Conservation (phyloP, 2,888 invertebrate genomes). For the Cosmia pyralina region DNA sequence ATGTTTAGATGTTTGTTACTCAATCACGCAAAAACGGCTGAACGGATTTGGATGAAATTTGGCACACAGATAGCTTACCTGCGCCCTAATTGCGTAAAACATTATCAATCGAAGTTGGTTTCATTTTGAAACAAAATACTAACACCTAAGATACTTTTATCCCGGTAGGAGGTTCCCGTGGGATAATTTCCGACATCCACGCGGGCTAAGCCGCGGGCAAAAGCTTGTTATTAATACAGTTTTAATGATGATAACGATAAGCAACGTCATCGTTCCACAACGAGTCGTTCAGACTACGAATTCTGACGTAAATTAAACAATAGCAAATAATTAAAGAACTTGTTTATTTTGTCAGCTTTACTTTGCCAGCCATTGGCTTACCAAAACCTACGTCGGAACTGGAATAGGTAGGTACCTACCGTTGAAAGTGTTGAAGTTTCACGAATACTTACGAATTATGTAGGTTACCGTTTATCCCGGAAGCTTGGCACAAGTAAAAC, state of each 20-base stretch:
- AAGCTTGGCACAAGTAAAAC: constrained; percentile 47
- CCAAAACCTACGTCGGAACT: neutral
- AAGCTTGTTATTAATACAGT: constrained; percentile 54
- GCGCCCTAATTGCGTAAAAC: too few species aligned
- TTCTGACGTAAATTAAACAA: constrained; percentile 38
- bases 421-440: constrained; percentile 30
- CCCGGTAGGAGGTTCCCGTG: too few species aligned
- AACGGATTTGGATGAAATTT: too few species aligned
- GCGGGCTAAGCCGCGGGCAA: too few species aligned
- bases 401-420: neutral
- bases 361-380: neutral
- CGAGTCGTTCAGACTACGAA: constrained; percentile 43
- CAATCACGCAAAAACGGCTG: too few species aligned
- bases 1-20: too few species aligned
- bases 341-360: too few species aligned
- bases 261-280: constrained; percentile 59
- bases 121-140: too few species aligned
- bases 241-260: constrained; percentile 63
- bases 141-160: too few species aligned
- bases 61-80: too few species aligned
- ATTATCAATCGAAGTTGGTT: too few species aligned
- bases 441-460: constrained; percentile 28
- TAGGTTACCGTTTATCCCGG: constrained; percentile 60
- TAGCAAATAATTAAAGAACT: constrained; percentile 16
- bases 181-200: too few species aligned